phyloP scores from a whole-genome alignment of 2,797 vertebrate genomes.

The Acanthopagrus latus region DNA sequence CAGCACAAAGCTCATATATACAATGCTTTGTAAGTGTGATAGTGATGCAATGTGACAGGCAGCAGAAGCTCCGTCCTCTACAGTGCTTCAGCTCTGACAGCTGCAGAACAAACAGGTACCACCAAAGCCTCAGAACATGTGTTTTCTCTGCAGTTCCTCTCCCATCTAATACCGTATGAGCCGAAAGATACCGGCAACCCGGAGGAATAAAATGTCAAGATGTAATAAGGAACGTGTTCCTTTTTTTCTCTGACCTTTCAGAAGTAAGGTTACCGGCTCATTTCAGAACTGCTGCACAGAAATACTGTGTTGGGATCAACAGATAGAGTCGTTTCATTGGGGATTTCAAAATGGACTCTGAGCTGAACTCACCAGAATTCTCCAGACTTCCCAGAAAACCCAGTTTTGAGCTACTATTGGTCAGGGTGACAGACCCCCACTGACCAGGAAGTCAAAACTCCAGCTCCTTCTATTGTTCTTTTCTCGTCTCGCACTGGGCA shows the following conservation, averaged over 20 bases:
- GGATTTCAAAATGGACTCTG: too few relatives aligned
- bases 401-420: too few relatives aligned
- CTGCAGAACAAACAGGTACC: slow-evolving; percentile 12
- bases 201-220: slow-evolving; percentile 44
- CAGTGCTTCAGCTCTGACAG: slow-evolving; percentile 17
- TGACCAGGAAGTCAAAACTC: too few relatives aligned
- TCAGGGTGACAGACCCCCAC: too few relatives aligned
- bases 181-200: neutral
- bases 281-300: neutral
- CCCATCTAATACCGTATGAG: neutral
- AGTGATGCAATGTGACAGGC: neutral
- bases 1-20: neutral
- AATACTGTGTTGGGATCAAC: too few relatives aligned
- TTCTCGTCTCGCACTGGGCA: too few relatives aligned
- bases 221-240: neutral
- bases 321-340: too few relatives aligned
- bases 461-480: too few relatives aligned
- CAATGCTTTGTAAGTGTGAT: slow-evolving; percentile 1
- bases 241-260: slow-evolving; percentile 57
- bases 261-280: neutral
- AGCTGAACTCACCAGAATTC: too few relatives aligned
- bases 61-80: slow-evolving; percentile 5
- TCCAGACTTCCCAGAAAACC: too few relatives aligned
- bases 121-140: neutral
- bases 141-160: slow-evolving; percentile 2